Evolutionary conservation across 1,140 invertebrate species (phyloP), one percentile per base, ranked within the genome.

Genomic region (Tenebrio molitor): DNA sequence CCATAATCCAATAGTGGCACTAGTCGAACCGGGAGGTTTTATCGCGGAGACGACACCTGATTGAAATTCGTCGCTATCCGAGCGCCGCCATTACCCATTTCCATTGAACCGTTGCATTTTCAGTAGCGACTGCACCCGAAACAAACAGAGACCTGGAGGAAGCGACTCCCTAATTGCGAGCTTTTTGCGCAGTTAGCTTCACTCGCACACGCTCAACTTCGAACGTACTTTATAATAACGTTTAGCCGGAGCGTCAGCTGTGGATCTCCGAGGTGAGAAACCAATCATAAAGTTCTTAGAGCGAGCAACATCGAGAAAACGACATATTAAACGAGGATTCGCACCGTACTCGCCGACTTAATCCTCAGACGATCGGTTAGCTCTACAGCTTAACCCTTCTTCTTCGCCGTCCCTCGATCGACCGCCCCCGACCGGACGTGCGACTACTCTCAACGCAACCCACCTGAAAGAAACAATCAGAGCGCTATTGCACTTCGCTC

Each of bases 251-350:
- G 64, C 64, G 64, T 66, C 64, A 66, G 64, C 64, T 66, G 64
- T 44, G 23, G 64, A 66, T 66, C 64, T 42, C 36, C 42, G 36
- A 39, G 64, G 64, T 66, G 36, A 41, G 34, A 66, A 66, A 66
- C 64, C 64, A 66, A 66, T 66, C 64, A 66, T 66, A 66, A 66
- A 66, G 64, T 66, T 66, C 64, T 66, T 66, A 66, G 42, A 66
- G 12, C 36, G 63, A 65, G 63, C 23, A 41, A 29, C 42, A 66
- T 65, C 63, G 19, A 17, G 39, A 65, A 23, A 66, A 42, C 39
- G 64, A 66, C 64, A 66, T 66, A 66, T 66, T 66, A 66, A 66
- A 66, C 34, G 36, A 42, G 25, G 64, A 66, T 66, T 42, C 64
- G 21, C 50, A 25, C 50, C 50, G 50, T 58, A 58, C 50, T 58